These are phyloP conservation scores for Hypena proboscidalis DNA, from an alignment of 2,888 invertebrate species.

Conservation along the genomic window DNA sequence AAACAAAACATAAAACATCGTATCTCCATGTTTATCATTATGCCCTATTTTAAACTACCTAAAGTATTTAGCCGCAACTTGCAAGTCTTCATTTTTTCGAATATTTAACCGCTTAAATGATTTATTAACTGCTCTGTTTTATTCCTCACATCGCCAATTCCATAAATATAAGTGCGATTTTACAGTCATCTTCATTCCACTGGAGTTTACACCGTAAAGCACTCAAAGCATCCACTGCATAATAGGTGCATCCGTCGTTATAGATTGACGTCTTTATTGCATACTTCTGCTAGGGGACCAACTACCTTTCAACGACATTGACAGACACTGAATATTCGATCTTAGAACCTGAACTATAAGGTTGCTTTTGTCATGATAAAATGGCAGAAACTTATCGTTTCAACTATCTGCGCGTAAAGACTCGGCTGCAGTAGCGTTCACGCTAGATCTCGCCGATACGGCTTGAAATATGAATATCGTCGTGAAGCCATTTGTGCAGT, in stretches of 20 bases:
- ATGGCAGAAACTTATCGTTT: conserved; percentile 24
- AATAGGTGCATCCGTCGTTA: conserved; percentile 69
- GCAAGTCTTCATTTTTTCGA: too few relatives aligned
- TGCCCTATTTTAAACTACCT: too few relatives aligned
- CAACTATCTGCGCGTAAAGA: conserved; percentile 35
- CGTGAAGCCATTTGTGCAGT: conserved; percentile 52
- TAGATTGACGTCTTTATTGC: conserved; percentile 71
- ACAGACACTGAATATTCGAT: conserved; percentile 15
- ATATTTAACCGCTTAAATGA: background rate
- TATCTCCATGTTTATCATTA: too few relatives aligned
- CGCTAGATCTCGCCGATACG: conserved; percentile 58
- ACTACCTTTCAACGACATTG: conserved; percentile 43
- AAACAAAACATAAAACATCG: too few relatives aligned
- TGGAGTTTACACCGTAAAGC: conserved; percentile 63
- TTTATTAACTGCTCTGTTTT: conserved; percentile 8
- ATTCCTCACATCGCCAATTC: conserved; percentile 25
- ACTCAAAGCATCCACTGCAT: conserved; percentile 64
- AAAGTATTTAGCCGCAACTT: too few relatives aligned
- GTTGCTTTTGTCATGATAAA: conserved; percentile 8
- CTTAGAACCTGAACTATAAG: conserved; percentile 9
- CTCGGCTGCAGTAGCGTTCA: conserved; percentile 47
- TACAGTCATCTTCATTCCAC: conserved; percentile 56
- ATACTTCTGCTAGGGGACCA: conserved; percentile 54
- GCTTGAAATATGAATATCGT: conserved; percentile 69
- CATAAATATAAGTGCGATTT: conserved; percentile 37